Conservation (phyloP, 2,888 invertebrate genomes). For the Gisinianus flammeolus region DNA sequence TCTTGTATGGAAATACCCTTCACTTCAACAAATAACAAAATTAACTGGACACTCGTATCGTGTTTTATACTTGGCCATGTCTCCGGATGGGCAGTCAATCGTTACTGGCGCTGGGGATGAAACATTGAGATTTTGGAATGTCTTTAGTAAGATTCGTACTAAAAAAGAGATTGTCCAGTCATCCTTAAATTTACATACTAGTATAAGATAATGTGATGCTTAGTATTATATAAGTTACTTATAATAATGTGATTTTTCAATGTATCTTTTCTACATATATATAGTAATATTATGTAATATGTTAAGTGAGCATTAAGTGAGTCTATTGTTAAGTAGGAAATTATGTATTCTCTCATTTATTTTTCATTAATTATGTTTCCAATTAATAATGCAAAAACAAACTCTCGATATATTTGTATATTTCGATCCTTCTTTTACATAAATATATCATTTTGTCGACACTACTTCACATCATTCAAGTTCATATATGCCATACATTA, state of each 20-base stretch:
- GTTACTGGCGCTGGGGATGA: conserved; percentile 99
- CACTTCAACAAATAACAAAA: conserved; percentile 94
- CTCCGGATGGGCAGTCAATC: conserved; percentile 97
- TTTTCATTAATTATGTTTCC: no score
- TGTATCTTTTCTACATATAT: background rate
- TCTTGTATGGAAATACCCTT: conserved; percentile 98
- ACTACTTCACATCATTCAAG: no score
- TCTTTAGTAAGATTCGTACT: conserved; percentile 94
- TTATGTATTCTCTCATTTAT: no score
- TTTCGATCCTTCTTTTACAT: no score
- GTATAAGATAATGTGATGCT: conserved; percentile 70
- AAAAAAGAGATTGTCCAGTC: conserved; percentile 88
- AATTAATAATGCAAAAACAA: no score
- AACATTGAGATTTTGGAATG: conserved; percentile 97
- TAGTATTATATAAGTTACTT: background rate
- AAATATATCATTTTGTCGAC: no score
- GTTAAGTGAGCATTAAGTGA: no score
- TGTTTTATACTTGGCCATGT: conserved; percentile 93
- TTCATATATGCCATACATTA: no score
- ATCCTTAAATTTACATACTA: conserved; percentile 88
- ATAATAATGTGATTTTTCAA: background rate
- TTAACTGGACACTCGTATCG: conserved; percentile 95
- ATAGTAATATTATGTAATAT: background rate
- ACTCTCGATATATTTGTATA: no score
- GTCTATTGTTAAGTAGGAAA: background rate